Evolutionary conservation across 2,797 vertebrate species (phyloP).

Genomic region (Sebastes aleutianus): DNA sequence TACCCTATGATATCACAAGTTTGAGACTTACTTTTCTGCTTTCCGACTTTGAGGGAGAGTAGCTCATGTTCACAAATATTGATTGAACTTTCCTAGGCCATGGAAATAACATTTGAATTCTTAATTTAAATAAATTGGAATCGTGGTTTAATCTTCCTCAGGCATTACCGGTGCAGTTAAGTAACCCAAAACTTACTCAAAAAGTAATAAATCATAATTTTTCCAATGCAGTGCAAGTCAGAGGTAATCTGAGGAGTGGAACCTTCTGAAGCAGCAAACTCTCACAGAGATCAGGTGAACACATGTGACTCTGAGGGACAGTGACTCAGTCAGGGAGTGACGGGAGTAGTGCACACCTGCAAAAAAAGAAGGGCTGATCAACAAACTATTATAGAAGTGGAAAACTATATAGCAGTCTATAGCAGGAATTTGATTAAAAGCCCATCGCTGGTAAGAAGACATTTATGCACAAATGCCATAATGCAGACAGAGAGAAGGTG

Average conservation of each 20-base stretch:
- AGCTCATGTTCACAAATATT: neutral
- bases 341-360: constrained; percentile 12
- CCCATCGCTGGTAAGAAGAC: constrained; percentile 1
- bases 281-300: constrained; percentile 69
- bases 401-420: neutral
- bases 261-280: constrained; percentile 46
- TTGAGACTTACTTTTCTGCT: too few relatives aligned
- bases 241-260: constrained; percentile 65
- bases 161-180: neutral
- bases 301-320: constrained; percentile 28
- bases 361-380: neutral
- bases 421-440: neutral
- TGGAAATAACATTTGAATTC: neutral
- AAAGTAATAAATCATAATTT: constrained; percentile 42
- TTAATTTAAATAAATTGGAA: neutral
- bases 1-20: too few relatives aligned
- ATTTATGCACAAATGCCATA: constrained; percentile 22
- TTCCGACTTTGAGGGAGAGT: neutral
- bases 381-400: neutral
- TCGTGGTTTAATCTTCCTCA: neutral
- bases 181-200: constrained; percentile 34
- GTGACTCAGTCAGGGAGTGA: constrained; percentile 42
- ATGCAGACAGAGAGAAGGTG: constrained; percentile 32
- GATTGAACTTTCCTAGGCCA: neutral
- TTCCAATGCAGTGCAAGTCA: constrained; percentile 23